Evolutionary conservation across 2,113 vertebrate species (phyloP).

Genomic region (Eclectus roratus): DNA sequence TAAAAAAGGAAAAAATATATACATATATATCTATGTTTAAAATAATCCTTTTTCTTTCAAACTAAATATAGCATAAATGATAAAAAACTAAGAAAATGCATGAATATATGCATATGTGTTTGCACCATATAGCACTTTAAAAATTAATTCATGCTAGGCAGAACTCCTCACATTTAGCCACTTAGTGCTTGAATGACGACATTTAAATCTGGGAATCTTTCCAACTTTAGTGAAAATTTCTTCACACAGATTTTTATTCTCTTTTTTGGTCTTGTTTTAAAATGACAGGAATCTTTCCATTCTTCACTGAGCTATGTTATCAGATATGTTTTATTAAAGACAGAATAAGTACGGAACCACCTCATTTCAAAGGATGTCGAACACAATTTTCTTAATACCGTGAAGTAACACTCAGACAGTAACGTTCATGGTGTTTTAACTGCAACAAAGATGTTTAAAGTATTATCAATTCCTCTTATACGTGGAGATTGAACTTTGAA

Average conservation of each 20-base stretch:
- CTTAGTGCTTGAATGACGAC: background rate
- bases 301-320: background rate
- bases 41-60: background rate
- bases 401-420: background rate
- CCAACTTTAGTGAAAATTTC: background rate
- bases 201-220: background rate
- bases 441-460: background rate
- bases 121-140: background rate
- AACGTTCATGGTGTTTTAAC: background rate
- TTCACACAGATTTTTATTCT: background rate
- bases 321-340: background rate
- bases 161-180: background rate
- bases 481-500: background rate
- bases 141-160: background rate
- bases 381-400: background rate
- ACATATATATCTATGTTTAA: background rate
- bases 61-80: slow-evolving; percentile 10
- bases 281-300: background rate
- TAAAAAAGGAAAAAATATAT: background rate
- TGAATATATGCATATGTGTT: background rate
- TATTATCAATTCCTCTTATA: background rate
- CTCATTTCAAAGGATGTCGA: background rate
- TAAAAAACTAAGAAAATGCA: slow-evolving; percentile 15
- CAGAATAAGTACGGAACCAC: background rate
- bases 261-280: background rate